A percentile compares a stretch with the other conserved stretches of the same genome.
These are phyloP conservation scores for Myrmecobius fasciatus DNA, from an alignment of 2,113 vertebrate genomes.

Conservation along the genomic window DNA sequence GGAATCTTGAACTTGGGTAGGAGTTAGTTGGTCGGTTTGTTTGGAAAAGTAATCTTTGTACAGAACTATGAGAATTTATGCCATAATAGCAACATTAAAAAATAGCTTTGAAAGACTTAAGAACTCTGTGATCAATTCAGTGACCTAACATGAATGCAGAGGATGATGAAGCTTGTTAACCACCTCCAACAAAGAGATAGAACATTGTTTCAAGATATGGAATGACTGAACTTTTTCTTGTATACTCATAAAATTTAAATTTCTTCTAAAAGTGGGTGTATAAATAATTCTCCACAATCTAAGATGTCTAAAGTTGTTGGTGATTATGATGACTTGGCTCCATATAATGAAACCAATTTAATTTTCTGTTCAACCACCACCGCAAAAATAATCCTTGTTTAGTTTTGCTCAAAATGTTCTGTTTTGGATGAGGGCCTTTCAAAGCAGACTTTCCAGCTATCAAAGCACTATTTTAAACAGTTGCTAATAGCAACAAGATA, in stretches of 20 bases:
- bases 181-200: neutral
- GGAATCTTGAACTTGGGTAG: no score
- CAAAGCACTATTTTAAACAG: neutral
- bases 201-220: neutral
- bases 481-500: neutral
- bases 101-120: neutral
- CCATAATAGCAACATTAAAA: neutral
- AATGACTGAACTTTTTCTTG: neutral
- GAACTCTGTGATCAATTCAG: neutral
- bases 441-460: neutral
- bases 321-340: neutral
- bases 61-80: neutral
- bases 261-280: neutral
- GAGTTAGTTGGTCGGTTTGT: neutral
- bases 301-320: neutral
- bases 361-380: neutral
- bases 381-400: neutral
- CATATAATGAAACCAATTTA: neutral
- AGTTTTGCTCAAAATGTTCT: neutral
- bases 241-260: neutral
- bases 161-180: neutral
- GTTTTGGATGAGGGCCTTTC: neutral
- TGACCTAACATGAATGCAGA: neutral
- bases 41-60: neutral
- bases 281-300: neutral